A percentile compares a stretch with the other conserved stretches of the same genome.
These are phyloP conservation scores for Magallana gigas DNA, from an alignment of 1,140 invertebrate genomes.

Conservation along the genomic window DNA sequence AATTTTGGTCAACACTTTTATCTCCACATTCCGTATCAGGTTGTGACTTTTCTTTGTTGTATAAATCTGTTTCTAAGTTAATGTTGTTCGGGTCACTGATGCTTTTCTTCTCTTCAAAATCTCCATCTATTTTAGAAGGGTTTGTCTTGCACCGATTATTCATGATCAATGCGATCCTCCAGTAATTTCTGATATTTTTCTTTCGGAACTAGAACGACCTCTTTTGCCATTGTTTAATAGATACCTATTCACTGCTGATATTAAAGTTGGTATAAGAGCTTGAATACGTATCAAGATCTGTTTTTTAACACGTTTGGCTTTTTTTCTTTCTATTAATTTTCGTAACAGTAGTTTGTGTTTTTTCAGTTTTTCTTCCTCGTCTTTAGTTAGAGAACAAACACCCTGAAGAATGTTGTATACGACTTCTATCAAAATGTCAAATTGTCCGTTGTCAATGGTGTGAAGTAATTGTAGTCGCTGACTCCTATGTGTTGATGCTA, in stretches of 20 bases:
- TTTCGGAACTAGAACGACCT: constrained; percentile 16
- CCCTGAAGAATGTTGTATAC: neutral
- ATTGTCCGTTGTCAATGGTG: constrained; percentile 1
- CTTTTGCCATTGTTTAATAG: neutral
- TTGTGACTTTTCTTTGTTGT: too few species aligned
- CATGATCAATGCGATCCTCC: neutral
- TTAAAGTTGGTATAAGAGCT: neutral
- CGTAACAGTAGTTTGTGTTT: neutral
- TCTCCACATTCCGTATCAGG: too few species aligned
- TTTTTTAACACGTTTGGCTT: neutral
- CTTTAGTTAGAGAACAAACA: neutral
- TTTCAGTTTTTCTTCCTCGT: constrained; percentile 3
- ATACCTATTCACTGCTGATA: constrained; percentile 7
- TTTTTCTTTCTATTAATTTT: neutral
- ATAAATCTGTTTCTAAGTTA: too few species aligned
- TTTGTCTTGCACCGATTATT: neutral
- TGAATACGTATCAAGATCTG: neutral
- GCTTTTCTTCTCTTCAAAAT: too few species aligned
- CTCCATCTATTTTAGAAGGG: too few species aligned
- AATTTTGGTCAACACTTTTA: too few species aligned
- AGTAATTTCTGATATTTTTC: constrained; percentile 23
- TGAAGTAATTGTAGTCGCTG: neutral
- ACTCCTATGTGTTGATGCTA: neutral
- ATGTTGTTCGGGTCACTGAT: too few species aligned
- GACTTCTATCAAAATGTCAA: constrained; percentile 2